Conservation (phyloP, 1,140 invertebrate species). For the Drosophila asahinai region DNA sequence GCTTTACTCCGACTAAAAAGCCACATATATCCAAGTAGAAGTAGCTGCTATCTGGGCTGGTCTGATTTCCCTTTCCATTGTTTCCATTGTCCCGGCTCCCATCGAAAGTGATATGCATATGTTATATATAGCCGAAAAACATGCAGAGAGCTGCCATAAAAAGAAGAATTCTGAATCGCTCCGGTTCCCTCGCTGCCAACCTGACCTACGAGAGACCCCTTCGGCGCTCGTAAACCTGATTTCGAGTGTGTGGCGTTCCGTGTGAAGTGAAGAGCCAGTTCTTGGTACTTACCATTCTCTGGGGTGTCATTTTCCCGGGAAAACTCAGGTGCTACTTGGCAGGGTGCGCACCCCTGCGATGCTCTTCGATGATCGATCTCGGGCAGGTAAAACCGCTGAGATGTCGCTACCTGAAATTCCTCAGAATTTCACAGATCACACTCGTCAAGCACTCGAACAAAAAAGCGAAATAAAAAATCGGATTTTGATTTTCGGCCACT, state of each 20-base stretch:
- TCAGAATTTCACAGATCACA: slow-evolving; percentile 25
- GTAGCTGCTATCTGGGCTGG: slow-evolving; percentile 2
- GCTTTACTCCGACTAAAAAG: not conserved
- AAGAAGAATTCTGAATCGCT: slow-evolving; percentile 36
- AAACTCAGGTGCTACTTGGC: slow-evolving; percentile 35
- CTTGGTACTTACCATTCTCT: slow-evolving; percentile 44
- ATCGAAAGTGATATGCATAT: slow-evolving; percentile 22
- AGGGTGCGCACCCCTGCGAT: slow-evolving; percentile 16
- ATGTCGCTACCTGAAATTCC: slow-evolving; percentile 19
- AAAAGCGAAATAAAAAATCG: slow-evolving; percentile 43
- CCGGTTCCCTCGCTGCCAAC: slow-evolving; percentile 34
- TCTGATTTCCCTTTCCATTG: slow-evolving; percentile 33
- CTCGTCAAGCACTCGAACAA: slow-evolving; percentile 45
- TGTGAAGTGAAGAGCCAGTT: slow-evolving; percentile 27
- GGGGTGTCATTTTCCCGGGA: slow-evolving; percentile 45
- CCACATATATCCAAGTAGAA: slow-evolving; percentile 1
- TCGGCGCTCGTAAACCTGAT: slow-evolving; percentile 33
- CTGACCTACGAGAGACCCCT: slow-evolving; percentile 34
- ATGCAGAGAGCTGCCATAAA: slow-evolving; percentile 13
- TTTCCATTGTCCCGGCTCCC: slow-evolving; percentile 4
- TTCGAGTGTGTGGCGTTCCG: not conserved
- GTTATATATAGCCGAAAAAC: slow-evolving; percentile 7
- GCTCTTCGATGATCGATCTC: not conserved
- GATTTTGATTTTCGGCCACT: slow-evolving; percentile 28
- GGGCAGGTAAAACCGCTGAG: slow-evolving; percentile 6